phyloP scores from a whole-genome alignment of 2,888 invertebrate genomes.

The Laothoe populi region DNA sequence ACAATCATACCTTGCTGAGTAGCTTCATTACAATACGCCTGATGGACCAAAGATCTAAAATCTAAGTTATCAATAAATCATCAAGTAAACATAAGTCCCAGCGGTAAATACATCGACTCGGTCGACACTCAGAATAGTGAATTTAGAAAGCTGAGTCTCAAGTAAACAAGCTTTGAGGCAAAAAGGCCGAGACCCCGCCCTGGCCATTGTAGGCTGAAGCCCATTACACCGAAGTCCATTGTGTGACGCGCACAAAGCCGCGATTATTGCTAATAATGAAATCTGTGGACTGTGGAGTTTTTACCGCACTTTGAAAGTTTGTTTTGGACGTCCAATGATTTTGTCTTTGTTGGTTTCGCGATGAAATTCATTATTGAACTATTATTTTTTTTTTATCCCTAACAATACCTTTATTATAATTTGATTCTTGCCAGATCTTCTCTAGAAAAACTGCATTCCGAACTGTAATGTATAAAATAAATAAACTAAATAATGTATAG shows the following conservation, averaged over 20 bases:
- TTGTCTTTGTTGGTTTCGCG: neutral
- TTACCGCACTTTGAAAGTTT: conserved; percentile 17
- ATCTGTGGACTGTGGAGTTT: conserved; percentile 41
- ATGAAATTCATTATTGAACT: neutral
- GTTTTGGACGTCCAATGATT: conserved; percentile 10
- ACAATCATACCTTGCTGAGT: no score
- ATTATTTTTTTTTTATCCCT: no score
- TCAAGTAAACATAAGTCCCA: neutral
- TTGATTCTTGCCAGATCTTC: no score
- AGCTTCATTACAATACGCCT: no score
- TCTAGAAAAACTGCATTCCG: no score
- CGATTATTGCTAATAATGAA: conserved; percentile 63
- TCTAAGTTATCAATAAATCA: neutral
- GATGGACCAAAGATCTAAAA: neutral
- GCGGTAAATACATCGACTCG: conserved; percentile 9
- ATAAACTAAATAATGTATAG: no score
- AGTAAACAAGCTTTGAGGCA: conserved; percentile 35
- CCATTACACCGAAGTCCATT: conserved; percentile 54
- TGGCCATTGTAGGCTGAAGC: conserved; percentile 48
- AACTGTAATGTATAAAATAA: no score
- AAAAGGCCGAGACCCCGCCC: conserved; percentile 41
- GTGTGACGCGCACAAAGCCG: conserved; percentile 52
- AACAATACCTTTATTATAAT: no score
- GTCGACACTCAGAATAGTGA: conserved; percentile 5
- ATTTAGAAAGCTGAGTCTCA: conserved; percentile 24